Percentiles rank a stretch among this genome's conserved stretches.
These are phyloP conservation scores for Crenichthys baileyi DNA, from an alignment of 2,797 vertebrate genomes.

Conservation along the genomic window DNA sequence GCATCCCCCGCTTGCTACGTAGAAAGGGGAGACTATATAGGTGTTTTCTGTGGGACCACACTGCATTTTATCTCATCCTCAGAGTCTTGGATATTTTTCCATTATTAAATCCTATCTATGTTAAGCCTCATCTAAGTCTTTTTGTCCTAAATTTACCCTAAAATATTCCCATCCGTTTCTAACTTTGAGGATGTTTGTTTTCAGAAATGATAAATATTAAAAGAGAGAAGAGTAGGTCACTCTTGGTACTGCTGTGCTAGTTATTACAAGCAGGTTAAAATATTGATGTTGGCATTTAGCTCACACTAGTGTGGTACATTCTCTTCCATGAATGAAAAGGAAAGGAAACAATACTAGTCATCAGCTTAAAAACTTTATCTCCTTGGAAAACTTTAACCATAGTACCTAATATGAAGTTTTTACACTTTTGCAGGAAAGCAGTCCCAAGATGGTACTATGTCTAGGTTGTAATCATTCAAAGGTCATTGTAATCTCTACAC, in stretches of 20 bases:
- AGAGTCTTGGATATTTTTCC: too few species aligned
- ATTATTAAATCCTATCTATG: background rate
- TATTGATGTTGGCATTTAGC: conserved; percentile 23
- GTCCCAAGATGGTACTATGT: conserved; percentile 3
- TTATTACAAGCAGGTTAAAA: conserved; percentile 1
- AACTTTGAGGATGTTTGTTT: conserved; percentile 1
- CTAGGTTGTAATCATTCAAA: conserved; percentile 36
- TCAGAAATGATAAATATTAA: background rate
- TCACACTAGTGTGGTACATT: conserved; percentile 5
- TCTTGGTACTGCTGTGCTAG: conserved; percentile 5
- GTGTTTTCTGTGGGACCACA: too few species aligned
- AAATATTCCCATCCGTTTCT: background rate
- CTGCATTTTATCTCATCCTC: too few species aligned
- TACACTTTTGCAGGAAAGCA: background rate
- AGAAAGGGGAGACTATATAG: too few species aligned
- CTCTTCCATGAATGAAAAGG: background rate
- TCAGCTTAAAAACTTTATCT: background rate
- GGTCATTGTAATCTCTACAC: conserved; percentile 26
- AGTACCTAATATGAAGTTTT: background rate
- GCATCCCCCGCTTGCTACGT: too few species aligned
- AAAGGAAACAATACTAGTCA: background rate
- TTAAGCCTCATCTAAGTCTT: background rate
- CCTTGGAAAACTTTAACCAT: background rate
- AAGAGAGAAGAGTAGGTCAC: background rate
- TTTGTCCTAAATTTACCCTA: background rate